A percentile compares a stretch with the other conserved stretches of the same genome.
These are phyloP conservation scores for Mya arenaria DNA, from an alignment of 1,140 invertebrate species.

Conservation along the genomic window DNA sequence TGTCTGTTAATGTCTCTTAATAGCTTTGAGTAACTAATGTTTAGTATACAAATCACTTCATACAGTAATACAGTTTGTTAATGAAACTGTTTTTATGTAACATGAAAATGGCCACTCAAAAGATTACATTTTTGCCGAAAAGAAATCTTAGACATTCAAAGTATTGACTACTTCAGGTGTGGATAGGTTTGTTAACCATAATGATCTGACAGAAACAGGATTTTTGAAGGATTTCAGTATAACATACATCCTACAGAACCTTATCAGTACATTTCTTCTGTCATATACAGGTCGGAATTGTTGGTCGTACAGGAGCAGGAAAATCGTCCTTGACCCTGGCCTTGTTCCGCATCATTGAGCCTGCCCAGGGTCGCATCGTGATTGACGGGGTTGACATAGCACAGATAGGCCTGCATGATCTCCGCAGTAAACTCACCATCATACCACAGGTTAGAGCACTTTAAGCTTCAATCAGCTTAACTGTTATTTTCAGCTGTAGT, in stretches of 20 bases:
- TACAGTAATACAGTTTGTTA: neutral
- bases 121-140: neutral
- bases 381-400: conserved; percentile 96
- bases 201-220: neutral
- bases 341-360: conserved; percentile 84
- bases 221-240: neutral
- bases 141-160: neutral
- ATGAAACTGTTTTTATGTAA: neutral
- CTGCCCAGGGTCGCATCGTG: conserved; percentile 90
- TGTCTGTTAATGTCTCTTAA: no score
- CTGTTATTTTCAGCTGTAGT: no score
- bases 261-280: neutral
- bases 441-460: conserved; percentile 92
- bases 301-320: conserved; percentile 84
- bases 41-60: neutral
- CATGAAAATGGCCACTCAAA: neutral
- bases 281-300: conserved; percentile 82
- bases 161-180: neutral
- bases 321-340: conserved; percentile 83
- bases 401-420: conserved; percentile 92
- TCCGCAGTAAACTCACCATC: conserved; percentile 93
- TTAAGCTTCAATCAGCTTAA: no score
- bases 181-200: neutral
- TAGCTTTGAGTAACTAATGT: neutral
- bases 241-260: neutral